phyloP scores from a whole-genome alignment of 2,888 invertebrate species.

The Sthenelais limicola region DNA sequence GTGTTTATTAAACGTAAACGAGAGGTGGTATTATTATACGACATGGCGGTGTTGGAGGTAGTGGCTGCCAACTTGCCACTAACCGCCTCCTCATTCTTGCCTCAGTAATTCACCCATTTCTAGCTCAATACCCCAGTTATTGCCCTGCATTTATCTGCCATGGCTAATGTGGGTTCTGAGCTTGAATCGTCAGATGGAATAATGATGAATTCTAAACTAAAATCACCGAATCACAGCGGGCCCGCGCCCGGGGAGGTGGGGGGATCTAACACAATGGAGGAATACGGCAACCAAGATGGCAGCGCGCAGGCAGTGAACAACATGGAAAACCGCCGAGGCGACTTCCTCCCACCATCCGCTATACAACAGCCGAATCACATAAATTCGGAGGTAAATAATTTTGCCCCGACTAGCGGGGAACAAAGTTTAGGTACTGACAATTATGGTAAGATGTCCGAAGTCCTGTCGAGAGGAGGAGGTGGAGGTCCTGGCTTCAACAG shows the following conservation, averaged over 20 bases:
- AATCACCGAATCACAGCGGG: conserved; percentile 56
- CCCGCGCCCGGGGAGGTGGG: no score
- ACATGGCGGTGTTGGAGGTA: no score
- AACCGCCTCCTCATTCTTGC: no score
- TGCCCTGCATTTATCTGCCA: no score
- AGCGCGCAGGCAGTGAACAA: conserved; percentile 64
- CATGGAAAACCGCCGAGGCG: conserved; percentile 58
- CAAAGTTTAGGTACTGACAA: conserved; percentile 59
- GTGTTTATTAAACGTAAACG: no score
- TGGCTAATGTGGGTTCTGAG: conserved; percentile 55
- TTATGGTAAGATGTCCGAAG: conserved; percentile 64
- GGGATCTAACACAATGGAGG: conserved; percentile 70
- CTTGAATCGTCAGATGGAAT: conserved; percentile 48
- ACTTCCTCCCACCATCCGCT: conserved; percentile 56
- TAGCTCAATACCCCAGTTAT: no score
- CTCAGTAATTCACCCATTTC: no score
- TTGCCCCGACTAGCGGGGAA: conserved; percentile 59
- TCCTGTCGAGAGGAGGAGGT: conserved; percentile 57
- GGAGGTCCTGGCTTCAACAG: conserved; percentile 61
- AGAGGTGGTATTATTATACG: no score
- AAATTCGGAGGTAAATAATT: conserved; percentile 65
- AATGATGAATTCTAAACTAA: conserved; percentile 59
- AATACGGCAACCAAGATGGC: conserved; percentile 71
- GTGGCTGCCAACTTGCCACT: no score
- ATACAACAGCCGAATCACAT: conserved; percentile 65